Evolutionary conservation across 2,888 invertebrate genomes (phyloP).

Genomic region (Amiota communis): DNA sequence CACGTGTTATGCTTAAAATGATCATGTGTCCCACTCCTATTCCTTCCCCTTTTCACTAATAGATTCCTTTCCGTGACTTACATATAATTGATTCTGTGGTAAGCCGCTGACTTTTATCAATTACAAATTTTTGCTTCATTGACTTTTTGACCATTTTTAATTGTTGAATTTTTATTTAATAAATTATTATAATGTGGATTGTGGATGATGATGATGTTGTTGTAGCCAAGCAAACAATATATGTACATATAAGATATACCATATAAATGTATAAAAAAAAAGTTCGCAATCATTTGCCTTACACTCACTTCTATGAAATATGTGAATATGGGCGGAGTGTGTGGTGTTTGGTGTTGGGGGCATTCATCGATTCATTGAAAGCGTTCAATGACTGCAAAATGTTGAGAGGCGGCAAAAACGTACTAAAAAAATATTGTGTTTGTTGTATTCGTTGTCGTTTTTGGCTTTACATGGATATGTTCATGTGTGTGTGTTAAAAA

Average conservation of each 20-base stretch:
- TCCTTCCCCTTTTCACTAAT: background rate
- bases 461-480: background rate
- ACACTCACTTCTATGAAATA: background rate
- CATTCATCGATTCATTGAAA: conserved; percentile 22
- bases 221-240: background rate
- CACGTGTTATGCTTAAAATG: conserved; percentile 10
- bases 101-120: conserved; percentile 14
- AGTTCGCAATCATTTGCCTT: background rate
- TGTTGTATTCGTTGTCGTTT: background rate
- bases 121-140: conserved; percentile 28
- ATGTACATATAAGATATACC: too few relatives aligned
- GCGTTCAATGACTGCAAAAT: conserved; percentile 30
- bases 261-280: background rate
- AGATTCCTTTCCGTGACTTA: background rate
- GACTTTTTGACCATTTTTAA: conserved; percentile 51
- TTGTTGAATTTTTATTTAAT: conserved; percentile 68
- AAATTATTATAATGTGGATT: conserved; percentile 63
- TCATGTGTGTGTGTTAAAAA: conserved; percentile 1
- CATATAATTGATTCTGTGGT: background rate
- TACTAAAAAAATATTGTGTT: conserved; percentile 11
- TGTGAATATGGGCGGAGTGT: background rate
- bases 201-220: conserved; percentile 41
- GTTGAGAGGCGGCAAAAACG: conserved; percentile 1
- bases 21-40: background rate
- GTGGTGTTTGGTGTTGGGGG: background rate